These are phyloP conservation scores for Lamprotornis superbus DNA, from an alignment of 2,113 vertebrate species.

Conservation along the genomic window DNA sequence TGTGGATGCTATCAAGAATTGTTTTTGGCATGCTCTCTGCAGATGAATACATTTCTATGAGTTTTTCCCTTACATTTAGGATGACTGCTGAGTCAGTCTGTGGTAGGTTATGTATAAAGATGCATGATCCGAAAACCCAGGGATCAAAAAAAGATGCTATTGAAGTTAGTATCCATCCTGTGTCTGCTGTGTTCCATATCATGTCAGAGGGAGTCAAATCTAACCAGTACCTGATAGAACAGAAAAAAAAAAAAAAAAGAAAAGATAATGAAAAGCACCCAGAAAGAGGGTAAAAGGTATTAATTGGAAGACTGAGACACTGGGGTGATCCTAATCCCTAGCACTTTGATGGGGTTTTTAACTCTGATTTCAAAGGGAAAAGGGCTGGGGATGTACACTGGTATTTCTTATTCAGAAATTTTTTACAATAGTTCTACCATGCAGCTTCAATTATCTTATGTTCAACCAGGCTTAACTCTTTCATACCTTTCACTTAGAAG, in stretches of 20 bases:
- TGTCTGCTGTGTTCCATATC: conserved; percentile 80
- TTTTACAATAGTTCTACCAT: neutral
- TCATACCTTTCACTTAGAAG: conserved; percentile 74
- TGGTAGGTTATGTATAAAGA: conserved; percentile 76
- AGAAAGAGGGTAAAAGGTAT: neutral
- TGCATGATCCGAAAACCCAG: conserved; percentile 78
- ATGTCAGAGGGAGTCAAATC: conserved; percentile 64
- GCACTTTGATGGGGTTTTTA: neutral
- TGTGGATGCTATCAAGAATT: neutral
- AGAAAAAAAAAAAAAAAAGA: neutral
- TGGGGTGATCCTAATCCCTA: neutral
- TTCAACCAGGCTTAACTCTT: neutral
- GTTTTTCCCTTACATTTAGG: conserved; percentile 68
- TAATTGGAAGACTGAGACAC: neutral
- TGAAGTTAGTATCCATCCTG: conserved; percentile 79
- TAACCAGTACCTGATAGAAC: conserved; percentile 71
- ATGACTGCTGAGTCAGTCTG: conserved; percentile 64
- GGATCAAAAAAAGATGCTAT: conserved; percentile 70
- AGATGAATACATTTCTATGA: neutral
- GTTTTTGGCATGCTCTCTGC: neutral
- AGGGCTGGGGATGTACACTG: neutral
- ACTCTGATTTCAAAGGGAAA: neutral
- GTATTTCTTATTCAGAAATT: neutral
- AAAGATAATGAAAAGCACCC: neutral
- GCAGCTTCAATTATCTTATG: neutral